Base-by-base conservation (phyloP, 2,888 invertebrate species). In the Pristionchus fissidentatus region DNA sequence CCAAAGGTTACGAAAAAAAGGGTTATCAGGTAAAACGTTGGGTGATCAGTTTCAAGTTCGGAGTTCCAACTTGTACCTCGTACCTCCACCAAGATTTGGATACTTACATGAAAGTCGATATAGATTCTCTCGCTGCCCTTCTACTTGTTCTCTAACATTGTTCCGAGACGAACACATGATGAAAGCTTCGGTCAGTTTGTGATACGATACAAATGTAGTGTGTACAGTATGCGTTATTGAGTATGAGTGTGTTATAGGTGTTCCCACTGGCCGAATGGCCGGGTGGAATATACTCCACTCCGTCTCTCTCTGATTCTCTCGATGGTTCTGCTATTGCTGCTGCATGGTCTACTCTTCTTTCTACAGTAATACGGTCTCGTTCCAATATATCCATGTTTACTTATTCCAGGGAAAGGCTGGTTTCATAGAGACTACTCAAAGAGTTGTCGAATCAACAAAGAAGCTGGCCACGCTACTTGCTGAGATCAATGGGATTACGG, bases 301-400 rank as follows among this genome's bases (percentile, higher is more conserved):
- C 57, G 3, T 79, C 79, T 35, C 22, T 79, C 10, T 57, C 79
- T 35, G 79, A 57, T 79, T 52, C 29, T 3, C 41, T 79, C 70
- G 92, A 93, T 70, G 94, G 94, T 3, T 97, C 96, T 0, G 84
- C 89, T 0, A 86, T 91, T 35, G 91, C 91, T 3, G 85, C 90
- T 10, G 88, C 90, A 3, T 91, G 91, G 91, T 90, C 90, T 3
- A 88, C 90, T n/a, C 85, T 91, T 79, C 88, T 91, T 7, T 35
- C 79, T 57, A 79, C 79, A 7, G 79, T 79, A 32, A 35, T 38
- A 55, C 22, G 3, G 3, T 57, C 10, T 79, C 15, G 7, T 29
- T 35, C 22, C 41, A 1, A 1, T 41, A 35, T 26, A 38, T 5
- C 55, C 4, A 38, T 41, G 15, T 3, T 4, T 49, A n/a, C 8